These are phyloP conservation scores for Caenorhabditis panamensis DNA, from an alignment of 2,888 invertebrate genomes.

Conservation along the genomic window DNA sequence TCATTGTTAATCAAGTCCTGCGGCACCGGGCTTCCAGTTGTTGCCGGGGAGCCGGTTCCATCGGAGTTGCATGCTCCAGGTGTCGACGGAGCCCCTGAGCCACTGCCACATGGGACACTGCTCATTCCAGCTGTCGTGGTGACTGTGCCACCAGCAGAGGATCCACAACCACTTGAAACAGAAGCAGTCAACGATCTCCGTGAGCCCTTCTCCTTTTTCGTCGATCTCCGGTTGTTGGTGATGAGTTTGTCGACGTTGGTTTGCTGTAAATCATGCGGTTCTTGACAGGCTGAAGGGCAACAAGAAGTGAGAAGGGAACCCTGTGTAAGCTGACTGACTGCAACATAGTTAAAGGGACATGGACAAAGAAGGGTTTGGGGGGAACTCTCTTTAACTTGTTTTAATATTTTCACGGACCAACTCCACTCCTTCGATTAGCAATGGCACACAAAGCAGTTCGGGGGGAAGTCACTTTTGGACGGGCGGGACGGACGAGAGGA, in stretches of 20 bases:
- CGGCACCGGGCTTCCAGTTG: conserved; percentile 51
- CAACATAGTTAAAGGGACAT: conserved; percentile 44
- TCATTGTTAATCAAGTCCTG: conserved; percentile 59
- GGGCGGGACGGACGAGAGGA: conserved; percentile 12
- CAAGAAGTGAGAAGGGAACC: conserved; percentile 11
- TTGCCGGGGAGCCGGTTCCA: conserved; percentile 55
- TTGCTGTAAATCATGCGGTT: conserved; percentile 69
- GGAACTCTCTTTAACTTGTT: not conserved
- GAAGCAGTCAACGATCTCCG: conserved; percentile 58
- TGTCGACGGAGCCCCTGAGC: conserved; percentile 35
- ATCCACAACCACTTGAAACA: conserved; percentile 56
- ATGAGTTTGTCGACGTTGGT: conserved; percentile 80
- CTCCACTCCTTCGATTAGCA: conserved; percentile 17
- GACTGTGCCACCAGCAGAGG: conserved; percentile 25
- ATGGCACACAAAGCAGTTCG: conserved; percentile 42
- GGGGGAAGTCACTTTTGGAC: not conserved
- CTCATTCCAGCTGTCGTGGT: conserved; percentile 53
- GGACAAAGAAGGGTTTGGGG: conserved; percentile 3
- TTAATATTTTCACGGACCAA: too few species aligned
- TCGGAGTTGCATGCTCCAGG: conserved; percentile 46
- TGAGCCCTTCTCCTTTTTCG: conserved; percentile 76
- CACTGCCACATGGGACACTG: conserved; percentile 12
- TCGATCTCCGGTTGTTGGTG: conserved; percentile 72
- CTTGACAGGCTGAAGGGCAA: not conserved
- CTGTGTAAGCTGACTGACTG: conserved; percentile 27